phyloP scores from a whole-genome alignment of 2,113 vertebrate genomes.

The Garra rufa region DNA sequence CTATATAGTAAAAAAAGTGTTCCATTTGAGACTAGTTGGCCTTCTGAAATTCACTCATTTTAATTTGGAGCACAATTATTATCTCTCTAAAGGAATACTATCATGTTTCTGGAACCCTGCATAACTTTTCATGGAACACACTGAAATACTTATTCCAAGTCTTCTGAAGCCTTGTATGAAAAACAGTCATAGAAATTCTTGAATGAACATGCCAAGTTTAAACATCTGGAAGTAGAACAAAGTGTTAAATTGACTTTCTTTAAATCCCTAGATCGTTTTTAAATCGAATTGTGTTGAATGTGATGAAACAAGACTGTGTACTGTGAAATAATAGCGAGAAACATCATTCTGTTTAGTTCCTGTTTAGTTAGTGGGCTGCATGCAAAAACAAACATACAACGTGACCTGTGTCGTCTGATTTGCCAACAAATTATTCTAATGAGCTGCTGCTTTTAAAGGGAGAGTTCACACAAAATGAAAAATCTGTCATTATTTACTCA shows the following conservation, averaged over 20 bases:
- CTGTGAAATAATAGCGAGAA: neutral
- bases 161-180: neutral
- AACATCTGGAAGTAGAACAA: neutral
- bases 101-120: neutral
- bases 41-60: neutral
- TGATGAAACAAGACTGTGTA: neutral
- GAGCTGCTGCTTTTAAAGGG: neutral
- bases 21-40: neutral
- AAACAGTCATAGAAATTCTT: neutral
- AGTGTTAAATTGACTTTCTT: neutral
- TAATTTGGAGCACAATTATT: neutral
- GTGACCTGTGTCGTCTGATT: neutral
- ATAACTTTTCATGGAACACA: neutral
- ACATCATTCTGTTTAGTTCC: neutral
- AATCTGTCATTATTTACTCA: neutral
- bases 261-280: neutral
- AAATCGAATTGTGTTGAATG: neutral
- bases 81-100: neutral
- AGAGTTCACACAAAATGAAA: neutral
- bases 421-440: neutral
- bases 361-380: neutral
- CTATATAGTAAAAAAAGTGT: neutral
- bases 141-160: neutral
- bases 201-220: neutral
- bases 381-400: neutral